Percentiles rank a stretch among this genome's conserved stretches.
Evolutionary conservation across 2,113 vertebrate genomes (phyloP).

Genomic region (Pterophyllum scalare): DNA sequence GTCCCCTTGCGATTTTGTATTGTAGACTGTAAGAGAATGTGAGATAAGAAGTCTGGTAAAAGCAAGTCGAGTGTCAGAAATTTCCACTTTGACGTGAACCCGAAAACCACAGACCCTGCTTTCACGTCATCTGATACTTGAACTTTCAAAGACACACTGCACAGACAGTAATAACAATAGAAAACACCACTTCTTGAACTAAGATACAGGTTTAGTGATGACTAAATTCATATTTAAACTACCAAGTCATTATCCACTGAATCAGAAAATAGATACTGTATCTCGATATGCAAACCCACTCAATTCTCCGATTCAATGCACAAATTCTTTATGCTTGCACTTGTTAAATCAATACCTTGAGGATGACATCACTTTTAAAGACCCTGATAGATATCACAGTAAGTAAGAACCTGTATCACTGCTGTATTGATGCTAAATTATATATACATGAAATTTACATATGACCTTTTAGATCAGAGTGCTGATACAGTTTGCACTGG

Average conservation of each 20-base stretch:
- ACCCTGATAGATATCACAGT: not conserved
- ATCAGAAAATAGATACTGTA: not conserved
- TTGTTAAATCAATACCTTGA: not conserved
- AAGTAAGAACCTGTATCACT: not conserved
- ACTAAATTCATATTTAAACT: constrained; percentile 6
- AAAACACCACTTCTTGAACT: not conserved
- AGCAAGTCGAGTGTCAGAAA: constrained; percentile 18
- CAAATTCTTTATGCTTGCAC: not conserved
- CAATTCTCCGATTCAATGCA: not conserved
- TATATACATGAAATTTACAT: not conserved
- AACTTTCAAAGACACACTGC: constrained; percentile 11
- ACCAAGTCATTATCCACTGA: not conserved
- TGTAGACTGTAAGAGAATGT: not conserved
- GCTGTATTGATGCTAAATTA: not conserved
- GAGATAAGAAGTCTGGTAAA: not conserved
- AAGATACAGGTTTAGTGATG: not conserved
- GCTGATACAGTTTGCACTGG: not conserved
- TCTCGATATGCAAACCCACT: not conserved
- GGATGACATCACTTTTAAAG: rapidly evolving
- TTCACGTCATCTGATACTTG: constrained; percentile 30
- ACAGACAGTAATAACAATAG: not conserved
- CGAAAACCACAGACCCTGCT: constrained; percentile 45
- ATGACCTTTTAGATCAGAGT: not conserved
- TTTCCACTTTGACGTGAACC: constrained; percentile 38
- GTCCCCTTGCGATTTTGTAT: not conserved